Percentiles rank a stretch among this genome's conserved stretches.
These are phyloP conservation scores for Zhuqinia jingwanae DNA, from an alignment of 2,888 invertebrate species.

Conservation along the genomic window DNA sequence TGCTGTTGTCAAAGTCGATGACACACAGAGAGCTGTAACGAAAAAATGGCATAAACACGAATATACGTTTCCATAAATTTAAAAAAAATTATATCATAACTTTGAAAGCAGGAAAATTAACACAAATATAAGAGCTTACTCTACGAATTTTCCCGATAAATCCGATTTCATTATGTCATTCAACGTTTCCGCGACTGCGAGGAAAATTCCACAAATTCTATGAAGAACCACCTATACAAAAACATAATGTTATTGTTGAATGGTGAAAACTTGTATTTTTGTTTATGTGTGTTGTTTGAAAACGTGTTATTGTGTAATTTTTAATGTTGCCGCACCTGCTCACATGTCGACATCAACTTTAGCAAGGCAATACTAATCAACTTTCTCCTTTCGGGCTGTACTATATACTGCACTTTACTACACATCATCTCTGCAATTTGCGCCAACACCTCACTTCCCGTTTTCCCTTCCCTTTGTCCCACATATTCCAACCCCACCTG, in stretches of 20 bases:
- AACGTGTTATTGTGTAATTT: too few relatives aligned
- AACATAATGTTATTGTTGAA: too few relatives aligned
- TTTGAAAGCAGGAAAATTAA: constrained; percentile 3
- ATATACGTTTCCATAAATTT: too few relatives aligned
- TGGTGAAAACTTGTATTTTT: too few relatives aligned
- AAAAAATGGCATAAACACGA: too few relatives aligned
- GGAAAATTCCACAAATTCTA: constrained; percentile 87
- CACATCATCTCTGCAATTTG: constrained; percentile 90
- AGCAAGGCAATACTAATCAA: constrained; percentile 86
- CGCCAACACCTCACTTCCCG: constrained; percentile 85
- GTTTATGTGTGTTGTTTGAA: too few relatives aligned
- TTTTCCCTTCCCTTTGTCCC: constrained; percentile 79
- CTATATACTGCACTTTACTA: constrained; percentile 88
- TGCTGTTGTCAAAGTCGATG: constrained; percentile 75
- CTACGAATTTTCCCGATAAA: constrained; percentile 84
- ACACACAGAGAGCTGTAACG: constrained; percentile 77
- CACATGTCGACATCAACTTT: constrained; percentile 80
- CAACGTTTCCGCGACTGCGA: constrained; percentile 88
- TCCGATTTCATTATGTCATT: constrained; percentile 90
- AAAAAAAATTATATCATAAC: not conserved
- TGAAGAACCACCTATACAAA: constrained; percentile 85
- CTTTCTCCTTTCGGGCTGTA: constrained; percentile 91
- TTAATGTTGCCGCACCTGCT: too few relatives aligned
- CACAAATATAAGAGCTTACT: constrained; percentile 81
- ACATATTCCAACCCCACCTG: constrained; percentile 79